phyloP scores from a whole-genome alignment of 2,888 invertebrate species.

The Drosophila colorata region DNA sequence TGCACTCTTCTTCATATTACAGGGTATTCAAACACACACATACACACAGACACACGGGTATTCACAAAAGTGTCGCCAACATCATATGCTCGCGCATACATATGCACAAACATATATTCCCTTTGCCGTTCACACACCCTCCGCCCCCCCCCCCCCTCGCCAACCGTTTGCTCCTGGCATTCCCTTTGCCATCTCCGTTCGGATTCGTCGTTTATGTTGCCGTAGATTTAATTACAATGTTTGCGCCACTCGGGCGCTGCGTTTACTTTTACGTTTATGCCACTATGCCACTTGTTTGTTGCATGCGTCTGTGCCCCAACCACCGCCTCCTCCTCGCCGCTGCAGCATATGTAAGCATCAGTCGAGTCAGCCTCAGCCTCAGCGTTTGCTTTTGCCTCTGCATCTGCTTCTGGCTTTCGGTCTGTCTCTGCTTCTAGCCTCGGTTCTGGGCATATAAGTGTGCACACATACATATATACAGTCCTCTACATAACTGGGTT shows the following conservation, averaged over 20 bases:
- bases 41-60: no score
- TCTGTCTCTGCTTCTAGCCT: conserved; percentile 1
- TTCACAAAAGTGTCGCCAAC: conserved; percentile 8
- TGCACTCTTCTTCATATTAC: no score
- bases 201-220: conserved; percentile 63
- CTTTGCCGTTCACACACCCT: neutral
- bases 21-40: conserved; percentile 14
- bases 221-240: conserved; percentile 80
- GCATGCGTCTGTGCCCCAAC: conserved; percentile 22
- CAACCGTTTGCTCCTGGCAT: conserved; percentile 3
- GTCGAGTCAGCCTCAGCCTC: conserved; percentile 16
- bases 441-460: neutral
- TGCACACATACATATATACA: neutral
- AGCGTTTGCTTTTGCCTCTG: no score
- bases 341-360: conserved; percentile 50
- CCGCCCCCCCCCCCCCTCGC: no score
- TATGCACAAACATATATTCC: neutral
- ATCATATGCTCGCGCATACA: conserved; percentile 1
- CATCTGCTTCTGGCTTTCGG: conserved; percentile 11
- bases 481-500: conserved; percentile 14
- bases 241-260: conserved; percentile 57
- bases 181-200: conserved; percentile 21
- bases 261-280: conserved; percentile 55
- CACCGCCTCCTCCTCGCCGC: no score
- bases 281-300: conserved; percentile 60